Conservation (phyloP, 2,888 invertebrate genomes). For the Lepidocyrtoides sp. region DNA sequence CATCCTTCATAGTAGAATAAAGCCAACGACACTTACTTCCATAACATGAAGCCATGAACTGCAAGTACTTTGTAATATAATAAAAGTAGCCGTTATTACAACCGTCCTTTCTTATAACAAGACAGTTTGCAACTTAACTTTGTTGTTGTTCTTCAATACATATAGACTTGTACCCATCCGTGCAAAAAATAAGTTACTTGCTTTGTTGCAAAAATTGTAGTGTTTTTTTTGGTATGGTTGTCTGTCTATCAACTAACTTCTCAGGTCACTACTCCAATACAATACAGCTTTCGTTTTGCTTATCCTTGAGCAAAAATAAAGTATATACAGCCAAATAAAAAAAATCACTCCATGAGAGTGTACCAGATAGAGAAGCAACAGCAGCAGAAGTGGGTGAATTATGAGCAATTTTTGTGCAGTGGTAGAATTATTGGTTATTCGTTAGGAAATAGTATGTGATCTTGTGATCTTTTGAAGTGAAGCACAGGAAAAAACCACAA, state of each 20-base stretch:
- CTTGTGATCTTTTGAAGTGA: background rate
- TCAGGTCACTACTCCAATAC: background rate
- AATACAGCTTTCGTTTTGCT: conserved; percentile 40
- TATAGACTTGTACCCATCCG: background rate
- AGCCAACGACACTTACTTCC: too few relatives aligned
- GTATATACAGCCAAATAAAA: background rate
- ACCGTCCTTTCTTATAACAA: conserved; percentile 28
- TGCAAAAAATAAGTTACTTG: too few relatives aligned
- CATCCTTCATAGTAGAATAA: too few relatives aligned
- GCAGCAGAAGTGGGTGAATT: background rate
- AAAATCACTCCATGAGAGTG: background rate
- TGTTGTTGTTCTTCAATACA: conserved; percentile 7
- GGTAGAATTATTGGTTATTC: too few relatives aligned
- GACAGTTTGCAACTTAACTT: conserved; percentile 40
- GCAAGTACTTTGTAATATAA: too few relatives aligned
- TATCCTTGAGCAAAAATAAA: conserved; percentile 55
- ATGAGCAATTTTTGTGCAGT: too few relatives aligned
- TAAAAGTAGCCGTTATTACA: background rate
- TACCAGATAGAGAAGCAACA: conserved; percentile 1
- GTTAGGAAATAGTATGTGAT: conserved; percentile 30
- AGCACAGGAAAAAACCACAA: background rate
- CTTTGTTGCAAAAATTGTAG: conserved; percentile 38
- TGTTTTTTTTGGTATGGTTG: conserved; percentile 26
- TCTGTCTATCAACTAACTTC: conserved; percentile 45
- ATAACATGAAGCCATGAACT: background rate